Percentiles rank a stretch among this genome's conserved stretches.
Evolutionary conservation across 2,797 vertebrate species (phyloP).

Genomic region (Naso thynnoides): DNA sequence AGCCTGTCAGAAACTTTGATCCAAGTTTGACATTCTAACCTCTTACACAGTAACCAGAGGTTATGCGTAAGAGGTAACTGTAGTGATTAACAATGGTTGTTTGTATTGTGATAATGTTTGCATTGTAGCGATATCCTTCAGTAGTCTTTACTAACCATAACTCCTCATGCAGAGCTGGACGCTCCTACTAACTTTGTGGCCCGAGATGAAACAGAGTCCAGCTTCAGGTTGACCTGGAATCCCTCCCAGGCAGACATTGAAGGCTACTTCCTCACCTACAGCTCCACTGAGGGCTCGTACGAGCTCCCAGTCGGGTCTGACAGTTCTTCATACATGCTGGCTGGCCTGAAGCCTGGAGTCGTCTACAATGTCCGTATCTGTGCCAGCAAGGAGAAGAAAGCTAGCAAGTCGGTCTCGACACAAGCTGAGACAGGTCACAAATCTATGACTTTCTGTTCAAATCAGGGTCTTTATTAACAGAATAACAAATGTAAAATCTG

Average conservation of each 20-base stretch:
- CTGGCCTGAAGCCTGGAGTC: conserved; percentile 81
- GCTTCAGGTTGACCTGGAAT: conserved; percentile 83
- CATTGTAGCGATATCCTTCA: conserved; percentile 31
- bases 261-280: conserved; percentile 84
- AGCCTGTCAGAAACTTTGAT: not conserved
- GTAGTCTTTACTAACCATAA: conserved; percentile 51
- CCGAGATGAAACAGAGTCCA: conserved; percentile 79
- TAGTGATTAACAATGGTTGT: not conserved
- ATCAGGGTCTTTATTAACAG: conserved; percentile 10
- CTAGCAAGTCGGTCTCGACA: conserved; percentile 81
- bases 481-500: conserved; percentile 12
- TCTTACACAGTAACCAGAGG: conserved; percentile 11
- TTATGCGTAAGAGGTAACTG: conserved; percentile 3
- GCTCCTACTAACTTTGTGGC: conserved; percentile 68
- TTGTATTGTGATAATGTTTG: conserved; percentile 30
- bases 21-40: conserved; percentile 51
- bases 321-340: conserved; percentile 73
- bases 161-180: conserved; percentile 69
- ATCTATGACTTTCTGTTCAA: conserved; percentile 13
- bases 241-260: conserved; percentile 79
- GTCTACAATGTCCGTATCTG: conserved; percentile 82
- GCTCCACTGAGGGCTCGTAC: conserved; percentile 77
- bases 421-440: conserved; percentile 83
- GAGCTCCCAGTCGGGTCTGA: conserved; percentile 74
- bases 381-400: conserved; percentile 82